phyloP scores from a whole-genome alignment of 1,140 invertebrate genomes.

The Zeugodacus cucurbitae region DNA sequence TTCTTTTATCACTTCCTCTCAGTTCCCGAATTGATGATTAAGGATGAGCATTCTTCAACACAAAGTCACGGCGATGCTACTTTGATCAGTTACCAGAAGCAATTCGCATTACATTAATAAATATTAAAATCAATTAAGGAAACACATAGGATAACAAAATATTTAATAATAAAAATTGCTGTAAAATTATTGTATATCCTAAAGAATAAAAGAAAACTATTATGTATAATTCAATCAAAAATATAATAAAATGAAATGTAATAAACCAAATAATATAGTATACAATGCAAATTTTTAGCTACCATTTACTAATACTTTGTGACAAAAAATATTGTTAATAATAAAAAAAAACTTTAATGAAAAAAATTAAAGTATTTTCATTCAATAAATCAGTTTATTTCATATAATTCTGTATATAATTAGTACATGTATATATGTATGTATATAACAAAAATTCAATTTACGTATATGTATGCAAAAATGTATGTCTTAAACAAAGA shows the following conservation, averaged over 20 bases:
- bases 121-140: background rate
- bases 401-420: too few relatives aligned
- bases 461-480: too few relatives aligned
- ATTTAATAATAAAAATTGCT: background rate
- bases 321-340: background rate
- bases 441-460: too few relatives aligned
- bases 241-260: background rate
- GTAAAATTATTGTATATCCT: background rate
- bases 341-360: too few relatives aligned
- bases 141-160: background rate
- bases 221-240: background rate
- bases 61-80: background rate
- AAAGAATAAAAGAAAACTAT: background rate
- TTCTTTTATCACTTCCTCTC: background rate
- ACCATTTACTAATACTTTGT: too few relatives aligned
- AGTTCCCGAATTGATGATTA: slow-evolving; percentile 12
- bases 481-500: too few relatives aligned
- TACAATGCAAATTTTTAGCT: background rate
- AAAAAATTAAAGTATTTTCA: too few relatives aligned
- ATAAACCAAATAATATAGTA: background rate
- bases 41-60: background rate
- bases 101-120: background rate
- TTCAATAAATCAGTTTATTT: too few relatives aligned
- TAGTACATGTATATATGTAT: too few relatives aligned
- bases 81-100: slow-evolving; percentile 6